Evolutionary conservation across 2,888 invertebrate genomes (phyloP).

Genomic region (Eupithecia centaureata): DNA sequence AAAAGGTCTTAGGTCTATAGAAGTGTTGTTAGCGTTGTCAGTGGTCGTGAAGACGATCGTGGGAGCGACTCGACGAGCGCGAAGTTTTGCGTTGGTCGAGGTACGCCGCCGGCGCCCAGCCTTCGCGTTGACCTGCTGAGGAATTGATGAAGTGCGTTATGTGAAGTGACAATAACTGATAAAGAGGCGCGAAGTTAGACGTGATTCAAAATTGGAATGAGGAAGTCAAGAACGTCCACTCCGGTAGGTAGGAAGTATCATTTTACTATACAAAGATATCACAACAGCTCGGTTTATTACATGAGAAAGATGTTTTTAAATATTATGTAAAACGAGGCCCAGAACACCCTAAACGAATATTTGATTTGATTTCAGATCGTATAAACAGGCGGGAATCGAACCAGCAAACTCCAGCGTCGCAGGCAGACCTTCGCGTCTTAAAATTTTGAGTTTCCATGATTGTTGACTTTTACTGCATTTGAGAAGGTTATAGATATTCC

Average conservation of each 20-base stretch:
- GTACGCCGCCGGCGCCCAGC: conserved; percentile 98
- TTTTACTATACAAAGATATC: no score
- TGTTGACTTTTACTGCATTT: background rate
- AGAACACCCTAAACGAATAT: no score
- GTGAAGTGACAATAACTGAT: background rate
- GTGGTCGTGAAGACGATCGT: conserved; percentile 83
- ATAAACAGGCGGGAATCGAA: no score
- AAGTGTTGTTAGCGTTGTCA: conserved; percentile 49
- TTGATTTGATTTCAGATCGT: no score
- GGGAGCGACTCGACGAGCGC: conserved; percentile 88
- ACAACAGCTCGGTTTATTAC: no score
- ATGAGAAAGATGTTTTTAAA: no score
- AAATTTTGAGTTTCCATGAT: no score
- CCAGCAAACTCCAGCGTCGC: no score
- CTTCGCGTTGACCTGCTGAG: conserved; percentile 88
- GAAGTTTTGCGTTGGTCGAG: conserved; percentile 92
- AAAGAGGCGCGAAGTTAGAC: background rate
- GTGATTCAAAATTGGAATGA: background rate
- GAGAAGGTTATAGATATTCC: background rate
- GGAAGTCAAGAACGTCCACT: background rate
- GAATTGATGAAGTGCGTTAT: background rate
- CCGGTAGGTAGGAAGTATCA: background rate
- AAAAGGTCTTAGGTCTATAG: conserved; percentile 10
- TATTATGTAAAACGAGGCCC: no score
- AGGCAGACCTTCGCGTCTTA: no score